These are phyloP conservation scores for Pholis gunnellus DNA, from an alignment of 2,113 vertebrate genomes.

Conservation along the genomic window DNA sequence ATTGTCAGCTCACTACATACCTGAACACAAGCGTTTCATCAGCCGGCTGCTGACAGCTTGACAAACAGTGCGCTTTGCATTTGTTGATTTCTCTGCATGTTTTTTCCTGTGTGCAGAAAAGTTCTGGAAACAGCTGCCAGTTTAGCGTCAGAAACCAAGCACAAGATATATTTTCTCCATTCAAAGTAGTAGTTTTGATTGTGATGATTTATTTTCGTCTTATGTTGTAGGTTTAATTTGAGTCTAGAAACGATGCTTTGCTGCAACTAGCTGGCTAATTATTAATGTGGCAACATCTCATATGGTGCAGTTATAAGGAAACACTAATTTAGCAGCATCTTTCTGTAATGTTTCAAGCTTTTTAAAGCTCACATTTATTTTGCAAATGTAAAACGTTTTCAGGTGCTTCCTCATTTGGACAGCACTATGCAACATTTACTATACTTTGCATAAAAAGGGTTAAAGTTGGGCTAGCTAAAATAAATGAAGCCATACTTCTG, in stretches of 20 bases:
- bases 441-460: too few species aligned
- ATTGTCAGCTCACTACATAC: constrained; percentile 32
- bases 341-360: neutral
- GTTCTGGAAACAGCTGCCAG: neutral
- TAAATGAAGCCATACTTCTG: neutral
- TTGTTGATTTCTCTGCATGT: constrained; percentile 17
- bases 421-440: neutral
- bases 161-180: neutral
- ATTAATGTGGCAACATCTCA: neutral
- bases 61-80: constrained; percentile 49
- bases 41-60: constrained; percentile 52
- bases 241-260: neutral
- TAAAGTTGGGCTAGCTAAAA: neutral
- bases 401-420: too few species aligned
- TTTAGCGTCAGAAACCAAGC: neutral
- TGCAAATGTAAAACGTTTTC: too few species aligned
- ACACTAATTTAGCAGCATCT: neutral
- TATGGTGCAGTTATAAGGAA: neutral
- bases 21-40: constrained; percentile 43
- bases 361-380: neutral
- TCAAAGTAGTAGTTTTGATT: neutral
- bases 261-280: neutral
- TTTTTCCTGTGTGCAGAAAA: constrained; percentile 16
- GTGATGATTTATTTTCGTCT: neutral
- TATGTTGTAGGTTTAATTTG: neutral